A percentile compares a stretch with the other conserved stretches of the same genome.
phyloP scores from a whole-genome alignment of 2,113 vertebrate genomes.

The Apistogramma diplotaenia region DNA sequence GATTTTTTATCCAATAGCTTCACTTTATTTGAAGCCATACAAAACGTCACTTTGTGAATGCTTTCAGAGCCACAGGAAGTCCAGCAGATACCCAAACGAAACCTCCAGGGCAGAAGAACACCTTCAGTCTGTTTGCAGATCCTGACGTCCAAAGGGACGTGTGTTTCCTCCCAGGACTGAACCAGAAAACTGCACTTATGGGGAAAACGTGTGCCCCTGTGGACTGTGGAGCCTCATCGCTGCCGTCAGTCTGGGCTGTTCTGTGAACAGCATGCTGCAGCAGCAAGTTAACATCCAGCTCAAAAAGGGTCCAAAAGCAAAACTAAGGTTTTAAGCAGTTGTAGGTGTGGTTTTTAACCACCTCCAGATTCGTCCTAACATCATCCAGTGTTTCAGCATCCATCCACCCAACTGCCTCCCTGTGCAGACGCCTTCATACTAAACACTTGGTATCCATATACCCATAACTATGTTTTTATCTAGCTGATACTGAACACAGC shows the following conservation, averaged over 20 bases:
- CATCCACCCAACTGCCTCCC: neutral
- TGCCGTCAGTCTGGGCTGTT: no score
- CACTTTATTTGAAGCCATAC: neutral
- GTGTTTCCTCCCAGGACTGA: no score
- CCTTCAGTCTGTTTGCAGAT: no score
- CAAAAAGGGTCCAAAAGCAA: no score
- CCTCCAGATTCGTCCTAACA: neutral
- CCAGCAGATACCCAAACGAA: neutral
- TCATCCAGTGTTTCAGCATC: neutral
- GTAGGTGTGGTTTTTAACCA: neutral
- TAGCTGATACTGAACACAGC: neutral
- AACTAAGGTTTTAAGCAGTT: neutral
- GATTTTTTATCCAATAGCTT: neutral
- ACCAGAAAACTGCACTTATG: no score
- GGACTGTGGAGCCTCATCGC: no score
- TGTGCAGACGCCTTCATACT: neutral
- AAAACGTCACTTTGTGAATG: neutral
- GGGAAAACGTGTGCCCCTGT: no score
- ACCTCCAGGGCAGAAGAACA: no score
- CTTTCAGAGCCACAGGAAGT: neutral
- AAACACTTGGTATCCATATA: neutral
- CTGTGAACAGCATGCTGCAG: no score
- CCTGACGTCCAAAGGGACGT: no score
- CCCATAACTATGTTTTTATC: neutral
- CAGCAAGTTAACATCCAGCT: no score